Conservation (phyloP, 2,113 vertebrate genomes). For the Pantherophis guttatus region DNA sequence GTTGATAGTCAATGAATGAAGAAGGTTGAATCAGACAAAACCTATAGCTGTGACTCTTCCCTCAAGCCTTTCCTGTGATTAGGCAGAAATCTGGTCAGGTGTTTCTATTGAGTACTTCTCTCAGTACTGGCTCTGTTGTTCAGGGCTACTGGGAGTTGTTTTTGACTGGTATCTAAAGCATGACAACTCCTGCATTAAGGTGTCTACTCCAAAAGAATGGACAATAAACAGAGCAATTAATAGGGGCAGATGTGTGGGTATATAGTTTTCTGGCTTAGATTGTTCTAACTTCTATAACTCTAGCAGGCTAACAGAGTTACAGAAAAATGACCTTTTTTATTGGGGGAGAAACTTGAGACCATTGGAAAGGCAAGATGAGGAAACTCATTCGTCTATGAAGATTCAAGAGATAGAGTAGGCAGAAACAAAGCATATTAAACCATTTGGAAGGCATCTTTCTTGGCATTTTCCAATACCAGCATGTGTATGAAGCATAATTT, state of each 20-base stretch:
- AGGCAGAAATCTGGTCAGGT: neutral
- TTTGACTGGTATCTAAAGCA: neutral
- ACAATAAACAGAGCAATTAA: neutral
- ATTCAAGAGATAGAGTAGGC: neutral
- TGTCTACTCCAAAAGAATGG: neutral
- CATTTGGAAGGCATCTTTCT: neutral
- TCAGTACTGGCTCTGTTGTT: neutral
- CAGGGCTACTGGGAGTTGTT: neutral
- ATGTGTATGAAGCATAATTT: neutral
- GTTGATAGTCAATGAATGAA: neutral
- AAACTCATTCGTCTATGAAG: neutral
- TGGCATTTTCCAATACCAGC: neutral
- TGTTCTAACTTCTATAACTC: neutral
- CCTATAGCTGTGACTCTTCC: neutral
- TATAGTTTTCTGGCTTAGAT: neutral
- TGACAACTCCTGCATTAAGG: neutral
- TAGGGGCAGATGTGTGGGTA: neutral
- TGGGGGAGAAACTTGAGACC: neutral
- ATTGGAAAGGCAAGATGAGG: neutral
- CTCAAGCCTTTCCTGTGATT: neutral
- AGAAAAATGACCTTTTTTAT: neutral
- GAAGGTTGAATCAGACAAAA: neutral
- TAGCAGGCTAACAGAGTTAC: neutral
- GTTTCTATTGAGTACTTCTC: neutral
- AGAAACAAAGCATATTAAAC: neutral